These are phyloP conservation scores for Pseudocheirus occidentalis DNA, from an alignment of 2,797 vertebrate genomes.

Conservation along the genomic window DNA sequence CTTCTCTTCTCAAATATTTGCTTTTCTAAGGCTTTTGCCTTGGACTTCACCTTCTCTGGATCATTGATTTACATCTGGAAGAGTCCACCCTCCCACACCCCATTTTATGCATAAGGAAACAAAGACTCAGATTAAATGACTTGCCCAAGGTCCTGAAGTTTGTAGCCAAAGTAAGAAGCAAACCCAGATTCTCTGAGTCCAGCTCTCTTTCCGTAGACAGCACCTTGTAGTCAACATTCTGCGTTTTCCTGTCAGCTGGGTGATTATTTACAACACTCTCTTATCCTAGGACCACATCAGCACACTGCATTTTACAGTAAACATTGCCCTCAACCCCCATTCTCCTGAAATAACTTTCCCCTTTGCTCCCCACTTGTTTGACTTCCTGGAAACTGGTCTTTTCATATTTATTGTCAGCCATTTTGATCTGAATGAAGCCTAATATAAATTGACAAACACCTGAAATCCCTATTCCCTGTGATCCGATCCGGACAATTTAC, in stretches of 20 bases:
- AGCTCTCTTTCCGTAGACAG: background rate
- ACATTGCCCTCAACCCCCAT: background rate
- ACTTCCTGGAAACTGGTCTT: background rate
- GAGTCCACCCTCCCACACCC: background rate
- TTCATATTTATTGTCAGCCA: conserved; percentile 3
- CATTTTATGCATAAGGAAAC: background rate
- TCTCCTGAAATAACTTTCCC: conserved; percentile 24
- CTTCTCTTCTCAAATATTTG: background rate
- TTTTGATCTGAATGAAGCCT: conserved; percentile 49
- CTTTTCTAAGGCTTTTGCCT: background rate
- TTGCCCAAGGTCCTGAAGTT: background rate
- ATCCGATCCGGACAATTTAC: background rate
- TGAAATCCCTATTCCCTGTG: conserved; percentile 11
- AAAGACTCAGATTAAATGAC: background rate
- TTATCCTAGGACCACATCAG: conserved; percentile 54
- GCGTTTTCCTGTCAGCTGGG: conserved; percentile 69
- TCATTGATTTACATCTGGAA: background rate
- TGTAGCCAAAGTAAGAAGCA: background rate
- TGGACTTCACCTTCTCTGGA: background rate
- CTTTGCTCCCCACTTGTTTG: background rate
- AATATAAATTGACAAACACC: background rate
- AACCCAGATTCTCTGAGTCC: background rate
- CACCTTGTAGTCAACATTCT: background rate
- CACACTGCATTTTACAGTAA: background rate
- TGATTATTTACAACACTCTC: conserved; percentile 68